A percentile compares a stretch with the other conserved stretches of the same genome.
phyloP scores from a whole-genome alignment of 2,113 vertebrate species.

The Lasiurus cinereus region DNA sequence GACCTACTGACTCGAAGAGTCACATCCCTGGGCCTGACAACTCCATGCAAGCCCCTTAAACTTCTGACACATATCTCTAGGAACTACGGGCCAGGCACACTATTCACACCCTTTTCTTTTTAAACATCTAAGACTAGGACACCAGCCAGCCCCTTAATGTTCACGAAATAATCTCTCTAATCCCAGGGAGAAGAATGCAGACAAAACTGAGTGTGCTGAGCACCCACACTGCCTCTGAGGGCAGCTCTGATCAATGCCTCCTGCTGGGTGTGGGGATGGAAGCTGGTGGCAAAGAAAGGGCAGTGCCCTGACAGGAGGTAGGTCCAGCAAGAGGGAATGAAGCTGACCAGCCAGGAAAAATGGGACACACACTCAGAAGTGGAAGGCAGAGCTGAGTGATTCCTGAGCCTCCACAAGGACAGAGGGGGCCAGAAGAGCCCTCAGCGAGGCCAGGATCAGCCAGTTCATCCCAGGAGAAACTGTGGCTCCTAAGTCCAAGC shows the following conservation, averaged over 20 bases:
- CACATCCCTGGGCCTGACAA: background rate
- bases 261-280: background rate
- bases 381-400: background rate
- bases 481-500: background rate
- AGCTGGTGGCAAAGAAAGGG: background rate
- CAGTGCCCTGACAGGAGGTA: fast-evolving
- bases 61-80: background rate
- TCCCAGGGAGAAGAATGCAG: background rate
- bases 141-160: background rate
- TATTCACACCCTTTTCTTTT: background rate
- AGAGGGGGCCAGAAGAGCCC: background rate
- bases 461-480: background rate
- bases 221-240: too few relatives aligned
- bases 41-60: background rate
- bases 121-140: background rate
- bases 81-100: background rate
- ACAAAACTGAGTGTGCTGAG: background rate
- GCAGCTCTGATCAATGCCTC: background rate
- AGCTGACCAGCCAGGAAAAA: background rate
- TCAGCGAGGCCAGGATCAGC: background rate
- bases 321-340: background rate
- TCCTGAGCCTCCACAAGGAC: background rate
- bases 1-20: background rate
- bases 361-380: fast-evolving
- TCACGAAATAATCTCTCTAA: background rate